These are phyloP conservation scores for Zeus faber DNA, from an alignment of 2,113 vertebrate genomes.

Conservation along the genomic window DNA sequence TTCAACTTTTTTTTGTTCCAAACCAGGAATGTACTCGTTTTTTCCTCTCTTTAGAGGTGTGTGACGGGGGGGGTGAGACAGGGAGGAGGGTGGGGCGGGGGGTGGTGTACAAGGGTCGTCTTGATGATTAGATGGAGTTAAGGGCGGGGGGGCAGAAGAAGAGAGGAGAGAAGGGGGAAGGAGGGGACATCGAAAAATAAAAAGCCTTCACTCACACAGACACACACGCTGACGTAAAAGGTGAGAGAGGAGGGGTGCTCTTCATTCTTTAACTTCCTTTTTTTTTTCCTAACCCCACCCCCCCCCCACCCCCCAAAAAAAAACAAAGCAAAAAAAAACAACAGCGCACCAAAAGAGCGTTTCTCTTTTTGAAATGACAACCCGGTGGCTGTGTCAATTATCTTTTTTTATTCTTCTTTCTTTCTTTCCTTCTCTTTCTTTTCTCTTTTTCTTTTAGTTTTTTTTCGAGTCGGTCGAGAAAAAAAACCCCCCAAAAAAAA, in stretches of 20 bases:
- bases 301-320: slow-evolving; percentile 26
- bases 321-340: slow-evolving; percentile 53
- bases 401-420: slow-evolving; percentile 24
- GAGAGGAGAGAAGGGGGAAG: neutral
- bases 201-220: slow-evolving; percentile 42
- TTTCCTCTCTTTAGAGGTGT: slow-evolving; percentile 70
- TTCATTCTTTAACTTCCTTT: neutral
- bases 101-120: slow-evolving; percentile 23
- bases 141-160: slow-evolving; percentile 34
- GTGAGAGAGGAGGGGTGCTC: slow-evolving; percentile 29
- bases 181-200: slow-evolving; percentile 56
- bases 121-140: slow-evolving; percentile 39
- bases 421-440: neutral
- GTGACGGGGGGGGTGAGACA: slow-evolving; percentile 26
- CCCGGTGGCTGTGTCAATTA: slow-evolving; percentile 37
- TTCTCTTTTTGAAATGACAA: slow-evolving; percentile 54
- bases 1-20: slow-evolving; percentile 76
- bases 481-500: too few species aligned
- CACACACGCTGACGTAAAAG: slow-evolving; percentile 39
- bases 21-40: slow-evolving; percentile 81
- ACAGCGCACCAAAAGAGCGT: slow-evolving; percentile 21
- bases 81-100: slow-evolving; percentile 2
- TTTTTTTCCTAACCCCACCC: too few species aligned
- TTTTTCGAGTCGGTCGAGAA: too few species aligned
- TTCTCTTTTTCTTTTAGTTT: too few species aligned